Base-by-base conservation (phyloP, 1,140 invertebrate genomes). In the Polyergus mexicanus region DNA sequence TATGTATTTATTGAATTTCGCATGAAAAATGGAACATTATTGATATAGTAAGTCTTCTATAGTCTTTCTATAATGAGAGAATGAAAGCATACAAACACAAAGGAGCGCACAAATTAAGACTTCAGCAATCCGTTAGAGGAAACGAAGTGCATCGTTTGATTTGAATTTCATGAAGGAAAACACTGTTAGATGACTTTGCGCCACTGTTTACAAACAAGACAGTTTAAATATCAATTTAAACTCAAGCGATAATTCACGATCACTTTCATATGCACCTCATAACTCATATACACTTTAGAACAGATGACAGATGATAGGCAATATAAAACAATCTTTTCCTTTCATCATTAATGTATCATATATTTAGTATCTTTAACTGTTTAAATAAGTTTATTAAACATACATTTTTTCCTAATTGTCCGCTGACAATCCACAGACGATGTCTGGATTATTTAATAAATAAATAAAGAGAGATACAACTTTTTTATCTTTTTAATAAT, bases 121-220 rank as follows among this genome's bases (percentile, higher is more conserved):
- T 63, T 65, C 68, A 56, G 13, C 19, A 22, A 1, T 65, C 68
- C 78, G 69, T 84, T 51, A 84, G 11, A 19, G 25, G 56, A 69
- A 78, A 62, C 72, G 81, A 78, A 68, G 74, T 56, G 38, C 7
- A 35, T 66, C 44, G 13, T 25, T 7, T 38, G 81, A 89, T 89
- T 68, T 71, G 63, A 81, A 88, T 88, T 88, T 81, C 76, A 89
- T 71, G 65, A 25, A 66, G 62, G 76, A 86, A 81, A 71, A 76
- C 54, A 81, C 72, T 69, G 83, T 65, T 62, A 62, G 78, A 75
- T 63, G 58, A 81, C 35, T 63, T 1, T 19, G 35, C 41, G 19
- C 19, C 51, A 19, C 44, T 86, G 84, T 89, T 88, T 86, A 86
- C 77, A 88, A 86, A 88, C 71, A 85, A 54, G n/a, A 19, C 47